These are phyloP conservation scores for Tetranychus piercei DNA, from an alignment of 2,888 invertebrate species.

Conservation along the genomic window DNA sequence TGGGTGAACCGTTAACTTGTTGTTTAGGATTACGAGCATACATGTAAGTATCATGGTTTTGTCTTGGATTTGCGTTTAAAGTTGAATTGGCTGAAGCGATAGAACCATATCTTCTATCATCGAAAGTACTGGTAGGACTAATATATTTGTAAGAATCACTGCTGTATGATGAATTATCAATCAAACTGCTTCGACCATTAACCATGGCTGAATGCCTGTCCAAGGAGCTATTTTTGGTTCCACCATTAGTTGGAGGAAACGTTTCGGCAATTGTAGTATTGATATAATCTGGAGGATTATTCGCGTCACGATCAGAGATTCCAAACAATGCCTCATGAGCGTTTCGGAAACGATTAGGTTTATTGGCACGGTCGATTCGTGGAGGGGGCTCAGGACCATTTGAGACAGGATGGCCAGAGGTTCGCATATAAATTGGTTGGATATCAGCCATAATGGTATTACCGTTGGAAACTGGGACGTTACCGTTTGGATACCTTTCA, in stretches of 20 bases:
- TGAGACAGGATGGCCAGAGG: slow-evolving; percentile 10
- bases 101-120: slow-evolving; percentile 17
- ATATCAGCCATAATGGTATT: background rate
- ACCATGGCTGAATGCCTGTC: background rate
- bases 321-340: slow-evolving; percentile 27
- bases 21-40: slow-evolving; percentile 43
- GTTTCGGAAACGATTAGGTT: slow-evolving; percentile 41
- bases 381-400: slow-evolving; percentile 54
- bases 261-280: slow-evolving; percentile 21
- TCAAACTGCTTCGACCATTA: slow-evolving; percentile 12
- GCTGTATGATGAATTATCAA: slow-evolving; percentile 54
- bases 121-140: slow-evolving; percentile 21
- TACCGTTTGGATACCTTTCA: slow-evolving; percentile 9
- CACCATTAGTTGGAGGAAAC: background rate
- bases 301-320: slow-evolving; percentile 20
- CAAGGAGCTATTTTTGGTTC: background rate
- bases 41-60: slow-evolving; percentile 41
- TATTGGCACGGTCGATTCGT: slow-evolving; percentile 53
- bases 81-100: slow-evolving; percentile 14
- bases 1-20: slow-evolving; percentile 24
- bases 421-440: slow-evolving; percentile 16
- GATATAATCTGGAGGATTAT: slow-evolving; percentile 25
- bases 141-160: slow-evolving; percentile 33
- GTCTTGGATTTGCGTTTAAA: slow-evolving; percentile 27
- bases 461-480: too few relatives aligned